Evolutionary conservation across 1,140 invertebrate genomes (phyloP), one percentile per base, ranked within the genome.

Genomic region (Hylyphantes graminicola): DNA sequence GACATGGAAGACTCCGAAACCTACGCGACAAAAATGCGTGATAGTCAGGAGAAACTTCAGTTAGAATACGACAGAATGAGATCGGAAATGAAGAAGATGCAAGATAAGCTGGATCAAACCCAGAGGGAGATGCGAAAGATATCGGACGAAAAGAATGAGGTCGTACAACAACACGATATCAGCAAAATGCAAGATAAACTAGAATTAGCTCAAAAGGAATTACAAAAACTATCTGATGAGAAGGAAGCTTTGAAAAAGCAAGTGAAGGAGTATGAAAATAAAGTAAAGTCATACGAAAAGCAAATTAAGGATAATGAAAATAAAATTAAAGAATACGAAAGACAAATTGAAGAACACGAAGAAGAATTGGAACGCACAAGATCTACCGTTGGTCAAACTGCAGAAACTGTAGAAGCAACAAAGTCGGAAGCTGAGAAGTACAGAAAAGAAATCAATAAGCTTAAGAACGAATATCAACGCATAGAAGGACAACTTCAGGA

Each of bases 121-220:
- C 92, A 93, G 81, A 88, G 92, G 68, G 93, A 93, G 88, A 92
- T 93, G 90, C 75, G 85, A 17, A 87, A 87, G 35, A 67, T 86
- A 51, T 85, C 85, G 11, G 85, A 88, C 35, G 88, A 87, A 63
- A 87, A 88, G 61, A 35, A 35, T 35, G 87, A 88, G 79, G 83
- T 67, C 11, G 50, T 88, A 12, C 85, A 87, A 35, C 75, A 85
- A 19, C 86, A 87, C 73, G 57, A 97, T 88, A 90, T 95, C 64
- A 93, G 93, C 10, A 91, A 94, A 79, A 92, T 96, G 89, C 93
- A 95, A 84, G 95, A 96, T 87, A 92, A 93, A 77, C 90, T 94
- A 81, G 94, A 94, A 88, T 90, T 93, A 87, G 91, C 93, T 48
- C 92, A 93, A 79, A 88, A 92, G 72, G 93, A 93, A 88, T 92